Base-by-base conservation (phyloP, 1,140 invertebrate genomes). In the Drosophila subobscura region DNA sequence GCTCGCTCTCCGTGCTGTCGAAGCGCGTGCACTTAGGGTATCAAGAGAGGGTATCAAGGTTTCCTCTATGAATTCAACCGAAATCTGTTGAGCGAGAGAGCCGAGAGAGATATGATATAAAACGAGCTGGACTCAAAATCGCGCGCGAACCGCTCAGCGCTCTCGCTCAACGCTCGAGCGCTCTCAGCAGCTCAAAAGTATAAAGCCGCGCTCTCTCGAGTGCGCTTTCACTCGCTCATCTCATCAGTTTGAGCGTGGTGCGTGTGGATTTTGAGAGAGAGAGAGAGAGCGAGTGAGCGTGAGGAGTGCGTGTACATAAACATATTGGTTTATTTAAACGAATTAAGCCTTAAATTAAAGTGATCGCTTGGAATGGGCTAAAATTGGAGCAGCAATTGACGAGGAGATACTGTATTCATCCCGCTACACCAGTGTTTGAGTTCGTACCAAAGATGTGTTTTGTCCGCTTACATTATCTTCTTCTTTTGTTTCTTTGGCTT, bases 301-400 rank as follows among this genome's bases (percentile, higher is more conserved):
- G 27, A 6, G 23, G 27, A 45, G 14, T 40, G 20, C 22, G 41
- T 49, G 44, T 46, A 45, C 8, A 55, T 29, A 29, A 2, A 5
- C n/a, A n/a, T 57, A 60, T 60, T 75, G 67, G 72, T 75, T 65
- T 65, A 68, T 71, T 85, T 77, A 70, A 72, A 83, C 54, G 63
- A 72, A 77, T 76, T 83, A 78, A 67, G 77, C 56, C 74, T 57
- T 65, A 49, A 59, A 83, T 75, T 85, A 77, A 77, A 77, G 44
- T 70, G 81, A 77, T 74, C 77, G 65, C 57, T 54, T 33, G 49
- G 50, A 78, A 66, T 58, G 66, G 60, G 42, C 63, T 67, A 64
- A 79, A 84, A 84, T 72, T 84, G 76, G 80, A 85, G 80, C 67
- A 84, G 46, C 70, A 70, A 83, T 78, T 83, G 70, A n/a, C 53